phyloP scores from a whole-genome alignment of 1,140 invertebrate genomes.

The Hyphantria cunea region DNA sequence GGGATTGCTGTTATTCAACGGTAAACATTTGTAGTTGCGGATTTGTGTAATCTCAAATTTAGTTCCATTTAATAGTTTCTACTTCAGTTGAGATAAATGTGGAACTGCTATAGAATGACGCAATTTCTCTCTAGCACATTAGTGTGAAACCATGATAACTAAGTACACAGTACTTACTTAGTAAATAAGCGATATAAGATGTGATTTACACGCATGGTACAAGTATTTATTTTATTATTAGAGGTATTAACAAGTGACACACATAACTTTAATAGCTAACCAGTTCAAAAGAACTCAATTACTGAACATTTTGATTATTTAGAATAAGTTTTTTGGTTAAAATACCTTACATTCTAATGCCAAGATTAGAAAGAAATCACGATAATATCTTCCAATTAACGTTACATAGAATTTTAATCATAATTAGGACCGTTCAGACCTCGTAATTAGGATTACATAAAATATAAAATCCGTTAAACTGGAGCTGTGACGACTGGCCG shows the following conservation, averaged over 20 bases:
- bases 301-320: neutral
- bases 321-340: neutral
- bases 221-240: too few species aligned
- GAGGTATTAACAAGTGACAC: too few species aligned
- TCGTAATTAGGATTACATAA: neutral
- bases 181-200: too few species aligned
- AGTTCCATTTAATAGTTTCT: neutral
- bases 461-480: neutral
- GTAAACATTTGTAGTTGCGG: neutral
- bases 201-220: too few species aligned
- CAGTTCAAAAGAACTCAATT: neutral
- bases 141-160: too few species aligned
- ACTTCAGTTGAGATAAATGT: too few species aligned
- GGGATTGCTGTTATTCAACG: neutral
- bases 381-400: neutral
- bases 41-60: neutral
- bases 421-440: neutral
- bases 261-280: neutral
- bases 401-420: neutral
- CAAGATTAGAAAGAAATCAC: neutral
- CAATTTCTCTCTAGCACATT: too few species aligned
- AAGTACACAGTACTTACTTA: too few species aligned
- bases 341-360: neutral
- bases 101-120: too few species aligned
- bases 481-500: neutral